Conservation (phyloP, 2,797 vertebrate species). For the Otolemur crassicaudatus region DNA sequence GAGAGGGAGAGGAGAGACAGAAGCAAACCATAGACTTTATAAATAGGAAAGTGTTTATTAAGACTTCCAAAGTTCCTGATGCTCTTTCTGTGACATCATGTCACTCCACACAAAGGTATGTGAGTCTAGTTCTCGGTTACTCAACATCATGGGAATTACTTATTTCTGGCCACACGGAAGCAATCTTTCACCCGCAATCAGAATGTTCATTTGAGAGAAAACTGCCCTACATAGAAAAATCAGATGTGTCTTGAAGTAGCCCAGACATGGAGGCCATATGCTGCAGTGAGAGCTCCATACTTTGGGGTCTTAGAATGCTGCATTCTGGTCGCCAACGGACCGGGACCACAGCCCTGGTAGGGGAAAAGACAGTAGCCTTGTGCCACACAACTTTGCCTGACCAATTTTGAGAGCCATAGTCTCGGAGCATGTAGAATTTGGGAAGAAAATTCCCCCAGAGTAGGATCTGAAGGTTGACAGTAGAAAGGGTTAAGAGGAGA, state of each 20-base stretch:
- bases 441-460: neutral
- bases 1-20: neutral
- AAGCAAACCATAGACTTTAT: neutral
- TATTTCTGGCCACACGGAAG: slow-evolving; percentile 48
- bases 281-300: neutral
- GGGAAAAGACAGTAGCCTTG: neutral
- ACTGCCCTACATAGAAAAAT: neutral
- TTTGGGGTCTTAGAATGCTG: neutral
- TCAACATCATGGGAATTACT: slow-evolving; percentile 12
- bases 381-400: neutral
- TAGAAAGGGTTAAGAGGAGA: slow-evolving; percentile 66
- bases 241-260: neutral
- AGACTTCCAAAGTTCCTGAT: neutral
- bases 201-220: slow-evolving; percentile 47
- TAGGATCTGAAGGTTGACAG: neutral
- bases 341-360: neutral
- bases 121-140: slow-evolving; percentile 17
- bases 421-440: slow-evolving; percentile 28
- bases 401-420: neutral
- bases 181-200: slow-evolving; percentile 22
- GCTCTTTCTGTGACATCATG: neutral
- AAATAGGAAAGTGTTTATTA: neutral
- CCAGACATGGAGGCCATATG: neutral
- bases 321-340: neutral
- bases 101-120: slow-evolving; percentile 24